Conservation (phyloP, 2,888 invertebrate species). For the Fragum fragum region DNA sequence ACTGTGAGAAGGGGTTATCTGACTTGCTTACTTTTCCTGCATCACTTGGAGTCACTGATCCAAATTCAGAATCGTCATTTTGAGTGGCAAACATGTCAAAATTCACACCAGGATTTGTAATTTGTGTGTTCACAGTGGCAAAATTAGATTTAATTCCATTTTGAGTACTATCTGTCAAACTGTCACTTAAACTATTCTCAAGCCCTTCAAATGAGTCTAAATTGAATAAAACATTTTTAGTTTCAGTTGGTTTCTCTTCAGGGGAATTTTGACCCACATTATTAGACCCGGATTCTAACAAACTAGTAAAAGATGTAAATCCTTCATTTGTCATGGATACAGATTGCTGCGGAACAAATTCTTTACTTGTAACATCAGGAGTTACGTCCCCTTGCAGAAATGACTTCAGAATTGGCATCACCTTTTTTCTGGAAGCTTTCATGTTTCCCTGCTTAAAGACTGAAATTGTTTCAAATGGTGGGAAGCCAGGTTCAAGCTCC, state of each 20-base stretch:
- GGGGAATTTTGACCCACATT: neutral
- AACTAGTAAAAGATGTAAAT: constrained; percentile 43
- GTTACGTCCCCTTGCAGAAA: constrained; percentile 69
- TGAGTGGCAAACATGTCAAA: constrained; percentile 19
- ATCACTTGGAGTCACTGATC: neutral
- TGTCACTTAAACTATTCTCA: neutral
- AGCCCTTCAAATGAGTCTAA: constrained; percentile 14
- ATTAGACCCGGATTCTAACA: constrained; percentile 12
- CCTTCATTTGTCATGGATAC: constrained; percentile 53
- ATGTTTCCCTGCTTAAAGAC: constrained; percentile 83
- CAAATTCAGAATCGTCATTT: neutral
- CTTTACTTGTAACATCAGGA: constrained; percentile 52
- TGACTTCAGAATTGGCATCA: constrained; percentile 82
- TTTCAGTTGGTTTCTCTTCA: neutral
- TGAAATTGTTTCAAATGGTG: constrained; percentile 63
- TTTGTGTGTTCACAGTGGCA: neutral
- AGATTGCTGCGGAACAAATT: constrained; percentile 52
- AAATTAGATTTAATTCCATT: neutral
- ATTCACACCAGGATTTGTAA: neutral
- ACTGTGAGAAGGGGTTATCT: constrained; percentile 10
- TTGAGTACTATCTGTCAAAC: neutral
- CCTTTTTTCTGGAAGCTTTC: constrained; percentile 83
- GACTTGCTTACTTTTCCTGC: constrained; percentile 8
- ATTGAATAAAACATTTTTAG: neutral
- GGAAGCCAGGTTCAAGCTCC: constrained; percentile 70